Evolutionary conservation across 2,113 vertebrate genomes (phyloP).

Genomic region (Hippoglossus stenolepis): DNA sequence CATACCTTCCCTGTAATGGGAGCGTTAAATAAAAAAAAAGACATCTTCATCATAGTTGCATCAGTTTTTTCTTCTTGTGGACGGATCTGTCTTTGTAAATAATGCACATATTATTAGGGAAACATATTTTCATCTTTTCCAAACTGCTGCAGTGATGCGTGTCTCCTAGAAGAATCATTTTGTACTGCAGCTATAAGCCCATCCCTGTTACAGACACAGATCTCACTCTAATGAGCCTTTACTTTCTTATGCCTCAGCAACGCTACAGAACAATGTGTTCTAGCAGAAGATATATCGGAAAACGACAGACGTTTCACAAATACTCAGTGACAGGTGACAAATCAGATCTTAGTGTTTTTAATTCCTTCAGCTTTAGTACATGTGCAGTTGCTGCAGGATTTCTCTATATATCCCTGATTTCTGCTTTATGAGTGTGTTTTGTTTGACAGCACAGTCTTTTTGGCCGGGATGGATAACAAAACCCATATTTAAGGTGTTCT

Average conservation of each 20-base stretch:
- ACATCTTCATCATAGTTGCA: conserved; percentile 5
- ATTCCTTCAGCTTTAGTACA: conserved; percentile 15
- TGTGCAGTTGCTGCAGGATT: background rate
- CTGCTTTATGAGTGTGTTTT: background rate
- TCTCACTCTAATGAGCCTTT: conserved; percentile 19
- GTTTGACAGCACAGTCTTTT: background rate
- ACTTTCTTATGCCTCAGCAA: background rate
- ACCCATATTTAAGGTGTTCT: too few relatives aligned
- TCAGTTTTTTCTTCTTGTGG: background rate
- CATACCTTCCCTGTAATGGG: background rate
- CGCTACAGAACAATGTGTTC: background rate
- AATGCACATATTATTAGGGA: background rate
- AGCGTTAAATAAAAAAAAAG: too few relatives aligned
- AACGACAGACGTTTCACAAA: conserved; percentile 14
- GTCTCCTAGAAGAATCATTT: conserved; percentile 13
- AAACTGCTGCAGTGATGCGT: conserved; percentile 5
- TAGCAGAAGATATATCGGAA: background rate
- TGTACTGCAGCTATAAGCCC: background rate
- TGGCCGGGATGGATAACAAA: background rate
- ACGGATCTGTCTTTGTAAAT: conserved; percentile 18
- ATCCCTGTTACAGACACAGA: conserved; percentile 14
- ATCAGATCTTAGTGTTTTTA: conserved; percentile 5
- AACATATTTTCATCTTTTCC: conserved; percentile 21
- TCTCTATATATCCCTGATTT: background rate
- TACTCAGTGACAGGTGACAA: conserved; percentile 11